Conservation (phyloP, 2,113 vertebrate genomes). For the Engraulis encrasicolus region DNA sequence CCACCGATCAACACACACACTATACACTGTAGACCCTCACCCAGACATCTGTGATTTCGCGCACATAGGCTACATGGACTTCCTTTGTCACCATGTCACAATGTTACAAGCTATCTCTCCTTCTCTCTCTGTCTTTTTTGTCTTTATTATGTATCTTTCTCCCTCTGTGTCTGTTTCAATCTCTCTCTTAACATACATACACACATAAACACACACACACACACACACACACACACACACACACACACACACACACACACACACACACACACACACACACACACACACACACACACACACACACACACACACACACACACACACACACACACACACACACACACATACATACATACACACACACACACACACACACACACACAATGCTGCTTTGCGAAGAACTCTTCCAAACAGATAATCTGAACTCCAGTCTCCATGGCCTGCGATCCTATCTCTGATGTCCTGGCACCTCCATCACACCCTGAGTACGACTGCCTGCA, state of each 20-base stretch:
- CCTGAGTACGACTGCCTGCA: neutral
- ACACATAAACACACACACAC: slow-evolving; percentile 23
- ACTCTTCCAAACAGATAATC: neutral
- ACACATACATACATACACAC: neutral
- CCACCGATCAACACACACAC: neutral
- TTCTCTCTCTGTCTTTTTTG: too few relatives aligned
- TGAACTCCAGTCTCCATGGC: neutral
- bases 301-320: neutral
- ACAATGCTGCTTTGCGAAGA: neutral
- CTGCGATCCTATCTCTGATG: neutral
- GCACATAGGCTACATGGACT: too few relatives aligned
- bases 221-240: slow-evolving; percentile 32
- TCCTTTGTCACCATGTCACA: too few relatives aligned
- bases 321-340: neutral
- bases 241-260: neutral
- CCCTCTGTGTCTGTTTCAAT: too few relatives aligned
- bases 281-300: neutral
- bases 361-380: neutral
- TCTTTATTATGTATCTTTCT: too few relatives aligned
- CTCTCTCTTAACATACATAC: too few relatives aligned
- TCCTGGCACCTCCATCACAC: neutral
- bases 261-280: too few relatives aligned
- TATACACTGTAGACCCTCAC: too few relatives aligned
- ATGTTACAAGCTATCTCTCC: too few relatives aligned
- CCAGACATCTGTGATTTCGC: too few relatives aligned